Conservation (phyloP, 2,797 vertebrate genomes). For the Sebastes iracundus region DNA sequence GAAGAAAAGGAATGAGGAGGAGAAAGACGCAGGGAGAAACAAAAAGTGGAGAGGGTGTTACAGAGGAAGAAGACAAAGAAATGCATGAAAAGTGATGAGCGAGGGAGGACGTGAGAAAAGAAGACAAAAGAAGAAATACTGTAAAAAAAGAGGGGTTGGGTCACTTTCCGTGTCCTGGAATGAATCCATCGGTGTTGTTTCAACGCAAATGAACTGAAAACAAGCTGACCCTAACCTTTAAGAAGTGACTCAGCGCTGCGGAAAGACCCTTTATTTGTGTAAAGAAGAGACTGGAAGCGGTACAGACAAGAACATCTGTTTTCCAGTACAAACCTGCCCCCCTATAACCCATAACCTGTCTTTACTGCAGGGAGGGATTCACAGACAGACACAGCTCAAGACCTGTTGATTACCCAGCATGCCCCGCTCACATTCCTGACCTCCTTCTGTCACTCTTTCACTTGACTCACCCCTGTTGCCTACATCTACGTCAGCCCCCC, state of each 20-base stretch:
- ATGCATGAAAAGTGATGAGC: slow-evolving; percentile 7
- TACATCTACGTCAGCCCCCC: slow-evolving; percentile 33
- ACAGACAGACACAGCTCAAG: slow-evolving; percentile 60
- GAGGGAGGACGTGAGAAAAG: slow-evolving; percentile 31
- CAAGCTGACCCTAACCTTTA: slow-evolving; percentile 22
- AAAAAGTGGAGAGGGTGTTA: slow-evolving; percentile 25
- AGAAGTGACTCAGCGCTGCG: slow-evolving; percentile 22
- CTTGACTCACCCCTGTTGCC: slow-evolving; percentile 59
- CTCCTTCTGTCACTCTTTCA: slow-evolving; percentile 79
- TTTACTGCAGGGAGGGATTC: slow-evolving; percentile 62
- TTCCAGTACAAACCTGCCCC: slow-evolving; percentile 74
- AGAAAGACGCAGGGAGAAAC: slow-evolving; percentile 24
- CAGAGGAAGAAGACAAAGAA: slow-evolving; percentile 27
- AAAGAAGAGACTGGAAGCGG: slow-evolving; percentile 48
- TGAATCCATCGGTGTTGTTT: background rate
- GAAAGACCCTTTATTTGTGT: slow-evolving; percentile 47
- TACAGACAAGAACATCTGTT: slow-evolving; percentile 74
- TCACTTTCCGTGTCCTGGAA: background rate
- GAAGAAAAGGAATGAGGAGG: slow-evolving; percentile 8
- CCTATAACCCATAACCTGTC: slow-evolving; percentile 69
- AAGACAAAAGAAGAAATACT: slow-evolving; percentile 14
- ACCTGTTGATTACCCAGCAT: slow-evolving; percentile 80
- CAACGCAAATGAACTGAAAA: background rate
- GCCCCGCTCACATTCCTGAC: slow-evolving; percentile 79
- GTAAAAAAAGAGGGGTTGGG: background rate